These are phyloP conservation scores for Epinotia nisella DNA, from an alignment of 2,888 invertebrate species.

Conservation along the genomic window DNA sequence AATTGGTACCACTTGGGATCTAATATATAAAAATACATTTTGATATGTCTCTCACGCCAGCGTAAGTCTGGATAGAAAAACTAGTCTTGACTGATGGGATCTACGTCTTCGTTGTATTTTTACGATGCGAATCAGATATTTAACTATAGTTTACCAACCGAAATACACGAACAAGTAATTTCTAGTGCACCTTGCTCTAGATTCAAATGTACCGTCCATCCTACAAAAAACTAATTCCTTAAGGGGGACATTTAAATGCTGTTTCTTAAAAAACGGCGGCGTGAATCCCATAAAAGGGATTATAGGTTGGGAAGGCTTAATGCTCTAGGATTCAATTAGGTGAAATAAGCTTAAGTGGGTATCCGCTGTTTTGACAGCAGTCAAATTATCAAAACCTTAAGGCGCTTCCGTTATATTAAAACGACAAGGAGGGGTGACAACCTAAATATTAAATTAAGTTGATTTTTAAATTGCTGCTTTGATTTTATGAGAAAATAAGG, in stretches of 20 bases:
- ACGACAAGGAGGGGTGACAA: constrained; percentile 62
- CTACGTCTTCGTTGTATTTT: not conserved
- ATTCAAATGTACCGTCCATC: constrained; percentile 52
- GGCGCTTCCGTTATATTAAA: constrained; percentile 68
- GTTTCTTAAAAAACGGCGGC: constrained; percentile 75
- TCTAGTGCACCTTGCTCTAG: constrained; percentile 62
- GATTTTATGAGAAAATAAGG: constrained; percentile 15
- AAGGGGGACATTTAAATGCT: constrained; percentile 66
- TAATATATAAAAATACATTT: not conserved
- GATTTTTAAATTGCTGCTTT: constrained; percentile 45
- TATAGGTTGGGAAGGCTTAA: constrained; percentile 77
- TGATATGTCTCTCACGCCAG: not conserved
- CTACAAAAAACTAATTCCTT: constrained; percentile 68
- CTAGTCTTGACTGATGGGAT: not conserved
- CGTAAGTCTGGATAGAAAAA: not conserved
- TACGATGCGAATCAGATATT: too few relatives aligned
- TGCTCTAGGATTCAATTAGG: constrained; percentile 83
- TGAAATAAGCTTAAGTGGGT: constrained; percentile 83
- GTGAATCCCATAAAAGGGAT: constrained; percentile 81
- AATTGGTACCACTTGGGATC: not conserved
- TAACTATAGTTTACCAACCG: not conserved
- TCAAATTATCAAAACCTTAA: constrained; percentile 74
- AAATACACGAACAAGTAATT: not conserved
- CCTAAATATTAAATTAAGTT: constrained; percentile 53
- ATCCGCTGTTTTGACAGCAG: constrained; percentile 83